Conservation (phyloP, 2,888 invertebrate genomes). For the Nymphalis polychloros region DNA sequence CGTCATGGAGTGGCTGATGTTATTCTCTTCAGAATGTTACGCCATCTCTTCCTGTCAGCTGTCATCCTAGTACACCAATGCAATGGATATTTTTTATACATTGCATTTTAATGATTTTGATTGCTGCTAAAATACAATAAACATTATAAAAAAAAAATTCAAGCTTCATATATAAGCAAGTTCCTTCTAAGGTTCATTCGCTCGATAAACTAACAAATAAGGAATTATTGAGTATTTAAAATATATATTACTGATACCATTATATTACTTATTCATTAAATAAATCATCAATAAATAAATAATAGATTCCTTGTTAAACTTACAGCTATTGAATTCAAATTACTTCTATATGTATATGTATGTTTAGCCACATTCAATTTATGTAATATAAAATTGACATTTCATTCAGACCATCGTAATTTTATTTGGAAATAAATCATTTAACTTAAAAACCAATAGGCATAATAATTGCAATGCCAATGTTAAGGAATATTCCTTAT, state of each 20-base stretch:
- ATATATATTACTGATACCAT: background rate
- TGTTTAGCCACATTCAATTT: background rate
- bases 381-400: background rate
- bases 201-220: too few species aligned
- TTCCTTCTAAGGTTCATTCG: too few species aligned
- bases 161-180: too few species aligned
- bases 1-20: too few species aligned
- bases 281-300: background rate
- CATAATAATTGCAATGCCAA: background rate
- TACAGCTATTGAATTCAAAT: background rate
- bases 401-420: background rate
- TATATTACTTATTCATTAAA: background rate
- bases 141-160: too few species aligned
- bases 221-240: background rate
- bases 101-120: too few species aligned
- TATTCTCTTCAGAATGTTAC: too few species aligned
- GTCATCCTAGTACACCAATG: too few species aligned
- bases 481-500: too few species aligned
- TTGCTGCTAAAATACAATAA: too few species aligned
- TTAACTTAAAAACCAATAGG: background rate
- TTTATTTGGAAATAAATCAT: background rate
- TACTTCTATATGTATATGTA: background rate
- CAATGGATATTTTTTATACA: too few species aligned
- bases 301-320: background rate
- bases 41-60: too few species aligned